A percentile compares a stretch with the other conserved stretches of the same genome.
Conservation (phyloP, 2,888 invertebrate species). For the Lamproptera curius region DNA sequence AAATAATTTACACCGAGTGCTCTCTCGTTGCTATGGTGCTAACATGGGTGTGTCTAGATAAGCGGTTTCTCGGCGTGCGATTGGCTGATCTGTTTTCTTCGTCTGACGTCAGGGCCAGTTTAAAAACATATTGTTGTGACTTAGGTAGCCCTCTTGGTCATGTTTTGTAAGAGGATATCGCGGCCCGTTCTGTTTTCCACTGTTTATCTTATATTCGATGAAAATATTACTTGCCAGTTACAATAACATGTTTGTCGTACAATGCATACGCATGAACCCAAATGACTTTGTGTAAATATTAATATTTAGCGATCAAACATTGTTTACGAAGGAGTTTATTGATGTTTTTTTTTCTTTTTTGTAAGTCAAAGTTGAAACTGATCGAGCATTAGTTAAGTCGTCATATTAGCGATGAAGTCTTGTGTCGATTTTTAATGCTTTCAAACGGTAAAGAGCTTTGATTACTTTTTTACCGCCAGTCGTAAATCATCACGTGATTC, state of each 20-base stretch:
- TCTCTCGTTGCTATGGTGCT: slow-evolving; percentile 52
- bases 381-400: too few relatives aligned
- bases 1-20: slow-evolving; percentile 22
- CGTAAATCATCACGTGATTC: too few relatives aligned
- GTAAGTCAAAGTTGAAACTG: too few relatives aligned
- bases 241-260: slow-evolving; percentile 51
- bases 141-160: slow-evolving; percentile 48
- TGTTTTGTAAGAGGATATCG: slow-evolving; percentile 65
- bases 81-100: slow-evolving; percentile 43
- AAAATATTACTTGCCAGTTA: slow-evolving; percentile 65
- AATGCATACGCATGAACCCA: slow-evolving; percentile 23
- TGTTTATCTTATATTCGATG: slow-evolving; percentile 70
- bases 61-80: slow-evolving; percentile 44
- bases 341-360: too few relatives aligned
- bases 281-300: too few relatives aligned
- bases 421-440: too few relatives aligned
- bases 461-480: too few relatives aligned
- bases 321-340: too few relatives aligned
- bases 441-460: too few relatives aligned
- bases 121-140: slow-evolving; percentile 68
- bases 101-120: slow-evolving; percentile 52
- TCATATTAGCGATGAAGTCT: too few relatives aligned
- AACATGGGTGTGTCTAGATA: slow-evolving; percentile 71
- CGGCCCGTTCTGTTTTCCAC: slow-evolving; percentile 59
- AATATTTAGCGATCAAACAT: too few relatives aligned